Conservation (phyloP, 1,140 invertebrate species). For the Scaptodrosophila lebanonensis region DNA sequence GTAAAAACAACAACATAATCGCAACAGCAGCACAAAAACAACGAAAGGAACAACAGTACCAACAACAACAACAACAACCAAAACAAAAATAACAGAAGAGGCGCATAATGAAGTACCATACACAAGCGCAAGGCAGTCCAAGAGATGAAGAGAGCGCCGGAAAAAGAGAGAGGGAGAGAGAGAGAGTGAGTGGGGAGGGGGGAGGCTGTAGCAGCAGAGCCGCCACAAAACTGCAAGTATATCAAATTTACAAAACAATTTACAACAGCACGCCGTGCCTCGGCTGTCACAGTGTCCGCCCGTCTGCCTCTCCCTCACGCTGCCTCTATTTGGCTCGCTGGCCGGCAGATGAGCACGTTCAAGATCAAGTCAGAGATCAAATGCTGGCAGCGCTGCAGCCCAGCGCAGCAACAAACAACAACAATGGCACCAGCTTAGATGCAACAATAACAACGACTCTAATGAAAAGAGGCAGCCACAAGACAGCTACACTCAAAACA, state of each 20-base stretch:
- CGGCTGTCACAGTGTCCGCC: too few relatives aligned
- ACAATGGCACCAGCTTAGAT: constrained; percentile 25
- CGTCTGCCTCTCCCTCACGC: too few relatives aligned
- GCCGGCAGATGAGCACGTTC: constrained; percentile 64
- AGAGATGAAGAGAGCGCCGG: constrained; percentile 4
- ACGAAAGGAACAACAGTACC: neutral
- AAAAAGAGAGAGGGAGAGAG: neutral
- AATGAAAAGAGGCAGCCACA: neutral
- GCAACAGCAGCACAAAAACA: neutral
- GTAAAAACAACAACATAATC: constrained; percentile 39
- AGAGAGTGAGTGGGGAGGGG: neutral
- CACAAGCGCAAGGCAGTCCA: neutral
- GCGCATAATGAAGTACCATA: constrained; percentile 54
- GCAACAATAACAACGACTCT: neutral
- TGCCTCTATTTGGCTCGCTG: neutral
- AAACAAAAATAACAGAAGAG: neutral
- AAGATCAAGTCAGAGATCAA: constrained; percentile 72
- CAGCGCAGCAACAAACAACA: constrained; percentile 7
- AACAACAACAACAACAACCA: neutral
- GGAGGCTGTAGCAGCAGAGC: too few relatives aligned
- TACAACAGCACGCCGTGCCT: constrained; percentile 64
- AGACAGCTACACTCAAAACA: constrained; percentile 1
- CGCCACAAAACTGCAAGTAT: constrained; percentile 56
- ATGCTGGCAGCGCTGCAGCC: constrained; percentile 38
- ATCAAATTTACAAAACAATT: constrained; percentile 76